Conservation (phyloP, 1,140 invertebrate species). For the Macrocentrus cingulum region DNA sequence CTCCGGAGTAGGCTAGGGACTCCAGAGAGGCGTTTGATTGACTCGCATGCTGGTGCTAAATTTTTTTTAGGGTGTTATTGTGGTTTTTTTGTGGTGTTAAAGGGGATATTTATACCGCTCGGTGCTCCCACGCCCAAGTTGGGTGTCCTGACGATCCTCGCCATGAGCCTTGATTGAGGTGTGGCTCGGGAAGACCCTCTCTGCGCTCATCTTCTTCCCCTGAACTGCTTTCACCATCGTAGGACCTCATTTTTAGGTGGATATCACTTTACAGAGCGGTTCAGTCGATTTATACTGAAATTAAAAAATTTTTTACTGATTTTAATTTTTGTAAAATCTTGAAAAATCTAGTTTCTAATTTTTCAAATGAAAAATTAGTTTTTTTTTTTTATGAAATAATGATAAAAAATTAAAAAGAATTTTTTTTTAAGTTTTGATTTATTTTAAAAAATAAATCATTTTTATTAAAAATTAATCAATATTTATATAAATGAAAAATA, state of each 20-base stretch:
- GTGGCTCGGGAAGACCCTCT: slow-evolving; percentile 46
- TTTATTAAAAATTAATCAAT: too few relatives aligned
- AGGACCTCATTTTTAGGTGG: slow-evolving; percentile 48
- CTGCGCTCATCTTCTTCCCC: slow-evolving; percentile 53
- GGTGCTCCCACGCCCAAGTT: slow-evolving; percentile 56
- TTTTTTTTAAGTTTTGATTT: too few relatives aligned
- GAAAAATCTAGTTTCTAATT: too few relatives aligned
- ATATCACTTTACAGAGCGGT: background rate
- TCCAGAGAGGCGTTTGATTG: slow-evolving; percentile 43
- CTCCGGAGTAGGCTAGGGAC: slow-evolving; percentile 44
- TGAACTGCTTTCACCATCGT: slow-evolving; percentile 57
- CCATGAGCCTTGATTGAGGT: slow-evolving; percentile 50
- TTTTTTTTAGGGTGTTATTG: background rate
- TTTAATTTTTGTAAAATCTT: too few relatives aligned
- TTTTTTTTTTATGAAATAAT: too few relatives aligned
- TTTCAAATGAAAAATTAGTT: too few relatives aligned
- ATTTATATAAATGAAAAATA: too few relatives aligned
- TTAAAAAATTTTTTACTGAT: too few relatives aligned
- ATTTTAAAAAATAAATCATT: too few relatives aligned
- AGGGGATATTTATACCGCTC: slow-evolving; percentile 21
- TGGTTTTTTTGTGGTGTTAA: background rate
- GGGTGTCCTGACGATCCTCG: slow-evolving; percentile 50
- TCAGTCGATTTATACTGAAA: too few relatives aligned
- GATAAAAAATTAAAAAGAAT: too few relatives aligned
- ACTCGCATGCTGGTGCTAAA: slow-evolving; percentile 45